Conservation (phyloP, 2,797 vertebrate genomes). For the Novumbra hubbsi region DNA sequence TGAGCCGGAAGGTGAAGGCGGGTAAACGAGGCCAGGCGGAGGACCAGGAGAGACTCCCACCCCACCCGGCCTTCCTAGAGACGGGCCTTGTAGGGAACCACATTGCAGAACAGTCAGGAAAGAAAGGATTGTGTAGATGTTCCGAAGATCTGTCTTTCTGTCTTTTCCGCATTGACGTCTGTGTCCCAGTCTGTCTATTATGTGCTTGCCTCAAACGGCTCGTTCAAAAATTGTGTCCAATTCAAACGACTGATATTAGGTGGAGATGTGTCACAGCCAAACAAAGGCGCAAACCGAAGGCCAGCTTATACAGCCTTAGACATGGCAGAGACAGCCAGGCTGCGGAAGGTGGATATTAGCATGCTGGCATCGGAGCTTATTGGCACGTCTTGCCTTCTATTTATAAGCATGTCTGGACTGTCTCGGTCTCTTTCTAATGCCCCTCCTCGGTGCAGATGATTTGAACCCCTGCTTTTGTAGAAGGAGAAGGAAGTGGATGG, state of each 20-base stretch:
- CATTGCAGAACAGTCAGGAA: neutral
- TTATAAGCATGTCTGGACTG: conserved; percentile 32
- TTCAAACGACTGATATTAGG: conserved; percentile 35
- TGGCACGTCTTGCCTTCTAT: conserved; percentile 36
- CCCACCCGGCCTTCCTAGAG: neutral
- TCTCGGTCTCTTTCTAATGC: conserved; percentile 45
- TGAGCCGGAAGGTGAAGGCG: conserved; percentile 60
- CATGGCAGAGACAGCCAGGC: conserved; percentile 24
- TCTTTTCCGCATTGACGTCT: neutral
- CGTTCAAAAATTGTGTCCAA: conserved; percentile 38
- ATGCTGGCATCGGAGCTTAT: conserved; percentile 42
- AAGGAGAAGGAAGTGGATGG: conserved; percentile 23
- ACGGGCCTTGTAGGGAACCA: neutral
- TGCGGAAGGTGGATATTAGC: conserved; percentile 38
- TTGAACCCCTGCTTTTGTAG: conserved; percentile 63
- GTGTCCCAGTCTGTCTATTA: neutral
- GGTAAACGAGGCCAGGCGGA: conserved; percentile 53
- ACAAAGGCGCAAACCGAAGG: conserved; percentile 27
- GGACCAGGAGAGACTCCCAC: conserved; percentile 53
- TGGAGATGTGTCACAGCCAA: conserved; percentile 23
- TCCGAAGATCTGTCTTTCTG: neutral
- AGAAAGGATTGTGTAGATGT: neutral
- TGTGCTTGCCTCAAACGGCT: conserved; percentile 13
- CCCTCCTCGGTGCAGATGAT: conserved; percentile 54
- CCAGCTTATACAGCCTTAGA: conserved; percentile 13